These are phyloP conservation scores for Rhimphoctona megacephalus DNA, from an alignment of 2,888 invertebrate species.

Conservation along the genomic window DNA sequence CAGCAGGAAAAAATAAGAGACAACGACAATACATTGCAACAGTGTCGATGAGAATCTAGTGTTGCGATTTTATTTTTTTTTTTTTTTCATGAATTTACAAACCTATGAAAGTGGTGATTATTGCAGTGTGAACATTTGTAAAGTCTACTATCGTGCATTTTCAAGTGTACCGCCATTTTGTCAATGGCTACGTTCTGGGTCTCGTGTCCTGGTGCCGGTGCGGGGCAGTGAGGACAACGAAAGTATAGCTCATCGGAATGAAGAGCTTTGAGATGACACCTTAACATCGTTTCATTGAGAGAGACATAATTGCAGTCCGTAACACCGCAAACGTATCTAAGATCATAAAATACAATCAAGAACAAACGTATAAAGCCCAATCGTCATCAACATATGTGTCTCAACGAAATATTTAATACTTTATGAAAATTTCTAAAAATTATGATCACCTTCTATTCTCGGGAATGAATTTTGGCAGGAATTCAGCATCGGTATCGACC, in stretches of 20 bases:
- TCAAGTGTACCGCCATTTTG: constrained; percentile 90
- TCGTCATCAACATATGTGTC: neutral
- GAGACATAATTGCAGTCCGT: constrained; percentile 90
- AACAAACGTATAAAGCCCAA: neutral
- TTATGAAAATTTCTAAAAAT: neutral
- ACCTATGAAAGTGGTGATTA: constrained; percentile 88
- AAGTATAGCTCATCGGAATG: constrained; percentile 88
- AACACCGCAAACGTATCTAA: constrained; percentile 90
- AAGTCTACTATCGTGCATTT: constrained; percentile 90
- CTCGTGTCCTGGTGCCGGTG: constrained; percentile 86
- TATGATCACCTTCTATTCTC: constrained; percentile 80
- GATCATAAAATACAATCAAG: neutral
- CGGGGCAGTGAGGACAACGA: constrained; percentile 91
- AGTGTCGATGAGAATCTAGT: constrained; percentile 52
- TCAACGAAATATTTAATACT: neutral
- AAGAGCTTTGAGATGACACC: constrained; percentile 90
- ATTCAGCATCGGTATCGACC: constrained; percentile 73
- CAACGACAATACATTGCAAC: constrained; percentile 52
- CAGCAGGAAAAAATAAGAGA: neutral
- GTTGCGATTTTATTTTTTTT: neutral
- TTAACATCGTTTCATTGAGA: constrained; percentile 90
- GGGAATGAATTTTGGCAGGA: constrained; percentile 82
- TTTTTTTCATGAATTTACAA: constrained; percentile 71
- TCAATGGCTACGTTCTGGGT: constrained; percentile 86
- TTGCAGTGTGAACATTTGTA: constrained; percentile 91